phyloP scores from a whole-genome alignment of 2,797 vertebrate genomes.

The Artibeus jamaicensis region DNA sequence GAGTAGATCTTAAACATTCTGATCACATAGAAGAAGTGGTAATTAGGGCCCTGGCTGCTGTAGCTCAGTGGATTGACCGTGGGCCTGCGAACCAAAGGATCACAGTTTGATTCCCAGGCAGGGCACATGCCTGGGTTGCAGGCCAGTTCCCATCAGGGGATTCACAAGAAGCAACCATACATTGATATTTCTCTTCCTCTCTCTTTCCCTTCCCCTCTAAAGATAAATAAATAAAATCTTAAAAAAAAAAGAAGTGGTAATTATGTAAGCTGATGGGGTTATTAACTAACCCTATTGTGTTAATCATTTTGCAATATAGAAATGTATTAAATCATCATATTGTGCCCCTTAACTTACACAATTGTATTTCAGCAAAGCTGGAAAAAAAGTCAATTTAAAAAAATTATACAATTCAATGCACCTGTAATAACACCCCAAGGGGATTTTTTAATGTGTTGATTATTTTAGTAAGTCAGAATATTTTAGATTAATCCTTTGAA shows the following conservation, averaged over 20 bases:
- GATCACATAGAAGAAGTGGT: no score
- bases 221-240: no score
- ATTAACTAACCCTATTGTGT: neutral
- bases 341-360: neutral
- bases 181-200: no score
- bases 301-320: neutral
- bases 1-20: neutral
- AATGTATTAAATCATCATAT: neutral
- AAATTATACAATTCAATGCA: neutral
- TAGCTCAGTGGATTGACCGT: no score
- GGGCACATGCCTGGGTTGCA: no score
- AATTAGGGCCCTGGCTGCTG: no score
- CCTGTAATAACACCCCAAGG: neutral
- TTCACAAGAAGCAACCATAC: no score
- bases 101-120: no score
- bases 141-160: no score
- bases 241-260: neutral
- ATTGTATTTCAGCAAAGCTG: neutral
- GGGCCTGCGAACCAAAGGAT: no score
- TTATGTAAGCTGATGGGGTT: neutral
- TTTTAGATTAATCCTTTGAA: neutral
- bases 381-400: neutral
- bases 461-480: neutral
- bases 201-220: no score
- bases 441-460: neutral